Conservation (phyloP, 2,113 vertebrate genomes). For the Caranx melampygus region DNA sequence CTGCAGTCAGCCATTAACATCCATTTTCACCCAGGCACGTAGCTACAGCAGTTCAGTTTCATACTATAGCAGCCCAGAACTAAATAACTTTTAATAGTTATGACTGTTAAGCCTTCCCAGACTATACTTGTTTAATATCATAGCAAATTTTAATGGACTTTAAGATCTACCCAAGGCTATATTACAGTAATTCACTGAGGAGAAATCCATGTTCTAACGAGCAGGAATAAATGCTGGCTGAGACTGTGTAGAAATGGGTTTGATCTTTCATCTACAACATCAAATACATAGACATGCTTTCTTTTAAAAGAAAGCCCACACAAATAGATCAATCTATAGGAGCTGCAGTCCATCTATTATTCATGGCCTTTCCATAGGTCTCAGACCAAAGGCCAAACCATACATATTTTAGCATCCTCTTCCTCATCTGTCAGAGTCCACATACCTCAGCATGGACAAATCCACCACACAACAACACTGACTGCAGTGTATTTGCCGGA, state of each 20-base stretch:
- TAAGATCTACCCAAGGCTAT: background rate
- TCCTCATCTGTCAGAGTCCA: conserved; percentile 27
- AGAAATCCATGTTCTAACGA: background rate
- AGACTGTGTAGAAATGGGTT: background rate
- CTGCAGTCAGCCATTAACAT: conserved; percentile 50
- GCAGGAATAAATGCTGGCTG: background rate
- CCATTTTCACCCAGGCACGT: conserved; percentile 26
- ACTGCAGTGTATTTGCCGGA: background rate
- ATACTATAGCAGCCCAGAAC: conserved; percentile 17
- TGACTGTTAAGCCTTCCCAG: conserved; percentile 6
- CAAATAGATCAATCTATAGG: conserved; percentile 44
- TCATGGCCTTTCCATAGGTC: conserved; percentile 51
- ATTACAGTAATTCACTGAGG: background rate
- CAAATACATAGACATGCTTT: conserved; percentile 1
- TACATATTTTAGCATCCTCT: conserved; percentile 70
- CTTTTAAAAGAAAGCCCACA: conserved; percentile 10
- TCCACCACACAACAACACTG: background rate
- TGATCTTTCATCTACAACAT: background rate
- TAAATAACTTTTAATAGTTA: conserved; percentile 26
- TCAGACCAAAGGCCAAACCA: conserved; percentile 51
- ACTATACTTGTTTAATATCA: background rate
- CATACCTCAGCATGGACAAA: conserved; percentile 7
- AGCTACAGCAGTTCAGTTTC: conserved; percentile 21
- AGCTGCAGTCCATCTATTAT: conserved; percentile 54
- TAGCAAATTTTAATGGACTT: conserved; percentile 23